Conservation (phyloP, 2,888 invertebrate species). For the Andrena camellia region DNA sequence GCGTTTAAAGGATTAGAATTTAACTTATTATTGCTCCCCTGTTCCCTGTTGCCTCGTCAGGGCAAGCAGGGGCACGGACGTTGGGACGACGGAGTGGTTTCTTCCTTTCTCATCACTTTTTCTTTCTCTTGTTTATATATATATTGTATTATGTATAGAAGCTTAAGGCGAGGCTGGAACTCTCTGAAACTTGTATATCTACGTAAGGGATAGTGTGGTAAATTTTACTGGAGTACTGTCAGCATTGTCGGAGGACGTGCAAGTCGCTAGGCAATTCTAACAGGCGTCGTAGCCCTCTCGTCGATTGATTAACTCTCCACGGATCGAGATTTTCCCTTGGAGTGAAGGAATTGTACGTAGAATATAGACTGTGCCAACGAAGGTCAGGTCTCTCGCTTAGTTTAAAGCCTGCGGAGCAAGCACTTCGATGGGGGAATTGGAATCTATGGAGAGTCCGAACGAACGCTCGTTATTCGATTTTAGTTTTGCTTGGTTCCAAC, state of each 20-base stretch:
- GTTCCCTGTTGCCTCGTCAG: background rate
- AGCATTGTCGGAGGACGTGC: conserved; percentile 18
- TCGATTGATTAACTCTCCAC: background rate
- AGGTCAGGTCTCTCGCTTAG: no score
- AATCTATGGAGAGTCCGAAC: background rate
- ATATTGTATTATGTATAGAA: conserved; percentile 31
- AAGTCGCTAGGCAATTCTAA: conserved; percentile 16
- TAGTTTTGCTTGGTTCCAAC: conserved; percentile 22
- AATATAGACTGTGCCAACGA: no score
- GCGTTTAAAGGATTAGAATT: conserved; percentile 35
- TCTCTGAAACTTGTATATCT: conserved; percentile 52
- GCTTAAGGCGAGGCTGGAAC: conserved; percentile 54
- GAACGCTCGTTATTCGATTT: conserved; percentile 20
- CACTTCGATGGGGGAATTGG: background rate
- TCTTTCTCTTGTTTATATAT: background rate
- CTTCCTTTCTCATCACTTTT: conserved; percentile 34
- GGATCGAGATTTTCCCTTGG: background rate
- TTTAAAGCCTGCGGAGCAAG: no score
- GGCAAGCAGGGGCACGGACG: background rate
- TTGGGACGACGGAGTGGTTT: conserved; percentile 41
- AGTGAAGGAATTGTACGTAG: background rate
- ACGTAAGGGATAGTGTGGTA: conserved; percentile 44
- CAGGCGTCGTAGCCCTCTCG: background rate
- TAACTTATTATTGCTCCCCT: conserved; percentile 44
- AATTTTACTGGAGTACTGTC: conserved; percentile 30